These are phyloP conservation scores for Metopia argyrocephala DNA, from an alignment of 2,888 invertebrate species.

Conservation along the genomic window DNA sequence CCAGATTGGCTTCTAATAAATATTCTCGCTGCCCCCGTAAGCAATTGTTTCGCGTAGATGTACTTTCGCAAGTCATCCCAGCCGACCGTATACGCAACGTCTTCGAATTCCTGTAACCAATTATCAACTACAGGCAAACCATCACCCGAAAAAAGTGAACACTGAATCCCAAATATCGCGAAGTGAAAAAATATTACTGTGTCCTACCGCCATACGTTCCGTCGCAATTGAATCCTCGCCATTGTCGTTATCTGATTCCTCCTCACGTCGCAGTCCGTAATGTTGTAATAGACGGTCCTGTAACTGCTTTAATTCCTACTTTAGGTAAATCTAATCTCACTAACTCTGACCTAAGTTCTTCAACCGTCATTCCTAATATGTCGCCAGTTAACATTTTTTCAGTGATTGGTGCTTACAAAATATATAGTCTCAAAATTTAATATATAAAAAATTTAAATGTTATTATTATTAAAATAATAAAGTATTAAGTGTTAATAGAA, in stretches of 20 bases:
- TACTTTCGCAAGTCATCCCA: slow-evolving; percentile 49
- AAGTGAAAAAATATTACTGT: slow-evolving; percentile 27
- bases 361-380: slow-evolving; percentile 11
- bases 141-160: slow-evolving; percentile 30
- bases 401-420: too few relatives aligned
- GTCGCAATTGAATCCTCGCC: not conserved
- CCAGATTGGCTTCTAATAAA: slow-evolving; percentile 15
- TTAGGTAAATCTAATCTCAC: not conserved
- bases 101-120: too few relatives aligned
- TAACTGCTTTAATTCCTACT: not conserved
- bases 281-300: slow-evolving; percentile 7
- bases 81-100: slow-evolving; percentile 36
- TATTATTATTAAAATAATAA: too few relatives aligned
- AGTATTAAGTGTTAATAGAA: too few relatives aligned
- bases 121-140: slow-evolving; percentile 41
- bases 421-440: too few relatives aligned
- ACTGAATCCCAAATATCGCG: slow-evolving; percentile 43
- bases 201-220: not conserved
- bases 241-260: not conserved
- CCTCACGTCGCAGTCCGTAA: not conserved
- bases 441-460: too few relatives aligned
- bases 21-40: too few relatives aligned
- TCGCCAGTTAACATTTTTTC: not conserved
- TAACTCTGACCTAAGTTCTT: not conserved
- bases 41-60: slow-evolving; percentile 52